Evolutionary conservation across 2,797 vertebrate genomes (phyloP), one percentile per base, ranked within the genome.

Genomic region (Diplodus puntazzo): DNA sequence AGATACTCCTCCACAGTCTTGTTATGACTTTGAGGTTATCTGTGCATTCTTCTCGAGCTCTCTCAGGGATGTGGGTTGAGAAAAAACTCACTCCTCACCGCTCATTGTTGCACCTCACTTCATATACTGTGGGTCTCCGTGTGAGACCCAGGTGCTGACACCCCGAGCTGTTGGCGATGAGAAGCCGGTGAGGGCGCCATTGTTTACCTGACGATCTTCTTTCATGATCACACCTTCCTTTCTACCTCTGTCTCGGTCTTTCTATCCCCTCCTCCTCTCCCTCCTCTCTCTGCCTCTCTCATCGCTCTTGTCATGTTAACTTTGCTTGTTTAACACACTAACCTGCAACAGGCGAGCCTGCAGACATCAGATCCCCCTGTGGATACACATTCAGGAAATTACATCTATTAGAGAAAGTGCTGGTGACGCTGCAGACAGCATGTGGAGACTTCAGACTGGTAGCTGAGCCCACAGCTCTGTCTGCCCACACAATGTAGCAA

Each of bases 11-110:
- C 73, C 23, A 6, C 65, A 17, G 52, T 57, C 52, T 86, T 92
- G 89, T 93, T 93, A 62, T 91, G 91, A 85, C 91, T 88, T 62
- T 77, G 83, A 87, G 82, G 80, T 87, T 90, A 89, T 93, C 87
- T 80, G 69, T 70, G 75, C 88, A 89, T 92, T 91, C 91, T 85
- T 88, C 69, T 73, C 69, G 18, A 53, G 79, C 88, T 86, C 85
- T 88, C 83, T 69, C 83, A 68, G 79, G 69, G 85, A 84, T 70
- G 50, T 23, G 69, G 69, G 69, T 54, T 77, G 83, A 85, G 80
- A 88, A 80, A 63, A 76, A 68, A 55, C 70, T 81, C 77, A 34
- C 73, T 81, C 67, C 49, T 87, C 73, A 0, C 63, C 6, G 55
- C 48, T 61, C 25, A 49, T 85, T 83, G 70, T 89, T 55, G 59